These are phyloP conservation scores for Callinectes sapidus DNA, from an alignment of 2,888 invertebrate genomes.

Conservation along the genomic window DNA sequence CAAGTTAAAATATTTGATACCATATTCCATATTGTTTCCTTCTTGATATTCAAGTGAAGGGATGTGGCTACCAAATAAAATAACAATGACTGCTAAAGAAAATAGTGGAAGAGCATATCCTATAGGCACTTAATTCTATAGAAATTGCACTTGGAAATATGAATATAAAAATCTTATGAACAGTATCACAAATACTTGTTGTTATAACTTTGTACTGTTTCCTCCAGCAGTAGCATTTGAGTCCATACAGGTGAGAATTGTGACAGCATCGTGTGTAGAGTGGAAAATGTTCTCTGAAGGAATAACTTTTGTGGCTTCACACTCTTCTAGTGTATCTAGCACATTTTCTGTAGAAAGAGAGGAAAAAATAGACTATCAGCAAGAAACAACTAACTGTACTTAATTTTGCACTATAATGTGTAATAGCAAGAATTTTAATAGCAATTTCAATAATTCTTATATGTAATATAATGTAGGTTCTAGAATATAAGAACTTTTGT, in stretches of 20 bases:
- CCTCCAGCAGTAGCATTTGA: not conserved
- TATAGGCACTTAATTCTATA: not conserved
- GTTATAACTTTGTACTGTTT: slow-evolving; percentile 44
- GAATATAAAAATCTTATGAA: not conserved
- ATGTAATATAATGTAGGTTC: not conserved
- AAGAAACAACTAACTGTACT: not conserved
- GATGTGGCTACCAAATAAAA: not conserved
- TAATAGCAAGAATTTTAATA: not conserved
- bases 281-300: slow-evolving; percentile 56
- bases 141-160: not conserved
- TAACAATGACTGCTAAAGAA: not conserved
- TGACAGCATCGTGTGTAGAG: slow-evolving; percentile 67
- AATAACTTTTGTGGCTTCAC: slow-evolving; percentile 45
- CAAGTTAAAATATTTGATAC: not conserved
- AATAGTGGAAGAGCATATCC: not conserved
- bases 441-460: not conserved
- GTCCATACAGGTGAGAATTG: slow-evolving; percentile 41
- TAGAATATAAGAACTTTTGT: not conserved
- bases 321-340: slow-evolving; percentile 50
- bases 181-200: not conserved
- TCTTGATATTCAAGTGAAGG: not conserved
- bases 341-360: slow-evolving; percentile 52
- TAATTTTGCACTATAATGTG: not conserved
- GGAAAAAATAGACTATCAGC: not conserved
- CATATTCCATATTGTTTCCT: not conserved